Evolutionary conservation across 2,113 vertebrate species (phyloP).

Genomic region (Calidris pygmaea): DNA sequence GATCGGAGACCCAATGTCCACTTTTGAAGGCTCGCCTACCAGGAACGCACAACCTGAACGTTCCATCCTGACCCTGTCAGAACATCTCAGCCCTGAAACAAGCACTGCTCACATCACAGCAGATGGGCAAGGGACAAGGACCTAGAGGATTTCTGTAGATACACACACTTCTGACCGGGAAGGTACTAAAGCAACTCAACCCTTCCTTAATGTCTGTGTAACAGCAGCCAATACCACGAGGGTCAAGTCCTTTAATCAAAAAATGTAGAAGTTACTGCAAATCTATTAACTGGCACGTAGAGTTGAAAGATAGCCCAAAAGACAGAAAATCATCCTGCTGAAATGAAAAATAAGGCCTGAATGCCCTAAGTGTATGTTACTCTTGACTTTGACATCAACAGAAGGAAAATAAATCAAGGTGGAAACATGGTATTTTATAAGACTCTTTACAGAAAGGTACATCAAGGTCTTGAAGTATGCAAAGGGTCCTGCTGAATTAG

Average conservation of each 20-base stretch:
- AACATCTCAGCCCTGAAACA: neutral
- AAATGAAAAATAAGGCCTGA: neutral
- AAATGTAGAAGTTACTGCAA: neutral
- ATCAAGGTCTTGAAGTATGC: neutral
- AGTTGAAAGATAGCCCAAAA: neutral
- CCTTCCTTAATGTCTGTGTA: fast-evolving
- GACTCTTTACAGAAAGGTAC: neutral
- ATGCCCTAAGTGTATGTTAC: neutral
- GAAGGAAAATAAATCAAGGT: neutral
- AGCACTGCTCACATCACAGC: fast-evolving
- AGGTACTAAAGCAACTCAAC: neutral
- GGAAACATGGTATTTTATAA: neutral
- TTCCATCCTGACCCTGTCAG: too few species aligned
- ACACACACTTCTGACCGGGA: neutral
- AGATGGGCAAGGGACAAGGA: neutral
- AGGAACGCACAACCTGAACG: fast-evolving
- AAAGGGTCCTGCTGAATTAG: neutral
- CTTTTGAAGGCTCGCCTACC: neutral
- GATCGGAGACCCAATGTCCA: fast-evolving
- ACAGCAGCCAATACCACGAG: too few species aligned
- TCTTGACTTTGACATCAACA: neutral
- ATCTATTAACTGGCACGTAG: neutral
- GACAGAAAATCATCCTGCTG: neutral
- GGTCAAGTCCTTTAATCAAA: neutral
- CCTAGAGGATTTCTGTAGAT: neutral